Base-by-base conservation (phyloP, 2,113 vertebrate species). In the Uropsilus gracilis region DNA sequence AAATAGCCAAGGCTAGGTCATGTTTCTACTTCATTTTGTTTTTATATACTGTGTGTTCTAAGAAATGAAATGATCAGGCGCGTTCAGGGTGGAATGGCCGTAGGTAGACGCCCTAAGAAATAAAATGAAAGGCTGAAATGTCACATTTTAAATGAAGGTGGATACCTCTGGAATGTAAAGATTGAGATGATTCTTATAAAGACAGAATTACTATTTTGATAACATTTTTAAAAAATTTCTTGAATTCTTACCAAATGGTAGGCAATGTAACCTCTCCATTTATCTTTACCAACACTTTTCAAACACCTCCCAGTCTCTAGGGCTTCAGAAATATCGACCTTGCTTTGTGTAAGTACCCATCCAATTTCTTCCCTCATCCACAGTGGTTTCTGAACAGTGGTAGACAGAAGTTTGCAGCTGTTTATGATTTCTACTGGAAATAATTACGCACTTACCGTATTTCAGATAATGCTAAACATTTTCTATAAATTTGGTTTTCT, bases 161-260 rank as follows among this genome's bases (percentile, higher is more conserved):
- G 30, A 46, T 8, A 63, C 90, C 76, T 92, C 80, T 85, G 88
- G 71, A 90, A 78, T 84, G 42, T 90, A 91, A 88, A 92, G n/a
- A 32, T 80, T 39, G 48, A 88, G 39, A 88, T 0, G 30, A 46
- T 80, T 22, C 20, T 86, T 81, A 44, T 32, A 59, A 91, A 75
- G 22, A 82, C 0, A 83, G 17, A 78, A 82, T 69, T 91, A 44
- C 71, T 78, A 93, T 73, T 81, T 44, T 88, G 37, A 5, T 92
- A 92, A 90, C 28, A 64, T 16, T 48, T 8, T 4, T 30, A 26
- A 84, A 63, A 46, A 64, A 14, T 16, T 11, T 59, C 37, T 4
- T 91, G 26, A 73, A 57, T 71, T 42, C 46, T 91, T 68, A 53
- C 30, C 20, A 94, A 86, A 72, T 94, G 39, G 61, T 72, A 66